These are phyloP conservation scores for Portevinia maculata DNA, from an alignment of 2,888 invertebrate genomes.

Conservation along the genomic window DNA sequence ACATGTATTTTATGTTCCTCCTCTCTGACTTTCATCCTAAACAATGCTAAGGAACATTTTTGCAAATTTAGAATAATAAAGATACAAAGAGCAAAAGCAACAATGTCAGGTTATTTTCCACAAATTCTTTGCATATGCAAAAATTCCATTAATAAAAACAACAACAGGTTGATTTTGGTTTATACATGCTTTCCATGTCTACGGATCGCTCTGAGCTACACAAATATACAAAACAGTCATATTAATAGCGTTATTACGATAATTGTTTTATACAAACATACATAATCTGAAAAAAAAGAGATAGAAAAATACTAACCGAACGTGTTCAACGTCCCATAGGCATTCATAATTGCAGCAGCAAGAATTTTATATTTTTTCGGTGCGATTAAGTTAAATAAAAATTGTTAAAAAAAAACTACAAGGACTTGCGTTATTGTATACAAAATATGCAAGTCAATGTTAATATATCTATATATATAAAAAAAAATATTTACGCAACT, in stretches of 20 bases:
- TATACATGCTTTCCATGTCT: conserved; percentile 5
- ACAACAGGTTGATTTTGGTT: not conserved
- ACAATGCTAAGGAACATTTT: not conserved
- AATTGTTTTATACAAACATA: conserved; percentile 21
- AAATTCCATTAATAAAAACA: conserved; percentile 1
- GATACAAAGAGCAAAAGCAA: not conserved
- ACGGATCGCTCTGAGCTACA: not conserved
- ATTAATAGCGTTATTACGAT: conserved; percentile 32
- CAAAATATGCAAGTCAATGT: conserved; percentile 51
- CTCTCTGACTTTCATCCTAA: not conserved
- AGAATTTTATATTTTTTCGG: conserved; percentile 53
- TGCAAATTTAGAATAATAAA: conserved; percentile 38
- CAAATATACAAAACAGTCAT: conserved; percentile 3
- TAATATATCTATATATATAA: conserved; percentile 30
- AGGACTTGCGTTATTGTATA: conserved; percentile 35
- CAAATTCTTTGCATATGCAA: conserved; percentile 45
- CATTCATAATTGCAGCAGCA: conserved; percentile 82
- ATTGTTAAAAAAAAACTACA: conserved; percentile 13
- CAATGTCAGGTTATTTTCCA: conserved; percentile 32
- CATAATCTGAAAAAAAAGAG: conserved; percentile 36
- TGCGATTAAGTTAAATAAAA: conserved; percentile 49
- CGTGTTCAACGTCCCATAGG: conserved; percentile 80
- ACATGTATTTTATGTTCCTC: conserved; percentile 3
- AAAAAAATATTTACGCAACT: conserved; percentile 48
- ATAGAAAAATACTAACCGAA: conserved; percentile 81